Evolutionary conservation across 2,888 invertebrate genomes (phyloP), one percentile per base, ranked within the genome.

Genomic region (Chaetoderma sp.): DNA sequence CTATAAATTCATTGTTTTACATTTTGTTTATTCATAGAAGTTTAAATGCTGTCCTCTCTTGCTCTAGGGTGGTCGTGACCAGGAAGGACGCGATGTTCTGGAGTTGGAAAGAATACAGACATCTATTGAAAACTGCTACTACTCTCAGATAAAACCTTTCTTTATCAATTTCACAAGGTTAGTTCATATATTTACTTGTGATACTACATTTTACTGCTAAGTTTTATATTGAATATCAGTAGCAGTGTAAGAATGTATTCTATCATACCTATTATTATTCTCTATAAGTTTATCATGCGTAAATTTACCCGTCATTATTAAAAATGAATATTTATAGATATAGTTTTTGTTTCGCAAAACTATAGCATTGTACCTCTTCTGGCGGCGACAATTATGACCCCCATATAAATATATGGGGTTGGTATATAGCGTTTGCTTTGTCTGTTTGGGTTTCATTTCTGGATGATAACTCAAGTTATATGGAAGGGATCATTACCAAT

Each of bases 111-210:
- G 76, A 60, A 70, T 78, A 23, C 80, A 81, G 71, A 81, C 80
- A 0, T 77, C 75, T 57, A 81, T 82, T 49, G 81, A 82, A 60
- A 78, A 77, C 70, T 80, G 80, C 57, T 82, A 82, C 67, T 79
- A 77, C 59, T 77, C 78, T 60, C 78, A 79, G 63, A 67, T 78
- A 25, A 80, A 81, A 78, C 82, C 82, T 6, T 66, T 81, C 4
- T 82, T 82, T 61, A 71, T 82, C 60, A 82, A 82, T 64, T 74
- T 82, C 44, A 78, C 81, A 5, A 78, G 81, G 82, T 80, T 67
- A 50, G 60, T 45, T 23, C 42, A 16, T 13, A n/a, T 32, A 39
- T 16, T n/a, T 36, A 13, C n/a, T 36, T 36, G 39, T 36, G 10
- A n/a, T 36, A n/a, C 39, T n/a, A 36, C n/a, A 13, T 36, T 36